Base-by-base conservation (phyloP, 2,888 invertebrate genomes). In the Autographa gamma region DNA sequence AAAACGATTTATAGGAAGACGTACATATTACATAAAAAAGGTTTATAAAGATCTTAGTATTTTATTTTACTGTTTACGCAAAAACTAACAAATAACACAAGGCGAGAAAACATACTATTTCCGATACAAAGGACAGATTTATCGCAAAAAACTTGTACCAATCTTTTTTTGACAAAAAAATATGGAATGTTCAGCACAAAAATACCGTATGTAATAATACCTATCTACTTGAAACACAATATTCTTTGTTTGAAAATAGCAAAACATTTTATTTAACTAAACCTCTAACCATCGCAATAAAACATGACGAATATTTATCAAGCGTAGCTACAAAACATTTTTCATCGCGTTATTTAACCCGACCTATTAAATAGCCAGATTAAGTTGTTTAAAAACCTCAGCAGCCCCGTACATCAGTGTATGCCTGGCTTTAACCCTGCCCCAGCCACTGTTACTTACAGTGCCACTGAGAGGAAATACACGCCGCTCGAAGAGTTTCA, bases 401-500 rank as follows among this genome's bases (percentile, higher is more conserved):
- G 34, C 2, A 1, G 13, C 38, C 19, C 13, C 6, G 18, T 64
- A 54, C 19, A 6, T 58, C 32, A n/a, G 52, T 31, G 48, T 19
- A 63, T 52, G 32, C 34, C 6, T 31, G 1, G 13, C 34, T n/a
- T 16, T 83, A 85, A 85, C 83, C 85, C 78, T 89, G 82, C 80
- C 77, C 85, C 82, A 84, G 80, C 84, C 81, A 79, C 77, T 69
- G 80, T 86, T 86, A 88, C 86, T 87, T 87, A 86, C 83, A 79
- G 80, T 74, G 77, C 77, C 79, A 76, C 80, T 78, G 73, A 82
- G 80, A 82, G 81, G 80, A 83, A 84, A 82, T 82, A 84, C 81
- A 86, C 75, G 65, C 74, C 61, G 68, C 69, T 76, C 69, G 68
- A 76, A 80, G 54, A 54, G 73, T 79, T 79, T 76, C 65, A 76